phyloP scores from a whole-genome alignment of 2,113 vertebrate genomes.

The Mesembrinibis cayennensis region DNA sequence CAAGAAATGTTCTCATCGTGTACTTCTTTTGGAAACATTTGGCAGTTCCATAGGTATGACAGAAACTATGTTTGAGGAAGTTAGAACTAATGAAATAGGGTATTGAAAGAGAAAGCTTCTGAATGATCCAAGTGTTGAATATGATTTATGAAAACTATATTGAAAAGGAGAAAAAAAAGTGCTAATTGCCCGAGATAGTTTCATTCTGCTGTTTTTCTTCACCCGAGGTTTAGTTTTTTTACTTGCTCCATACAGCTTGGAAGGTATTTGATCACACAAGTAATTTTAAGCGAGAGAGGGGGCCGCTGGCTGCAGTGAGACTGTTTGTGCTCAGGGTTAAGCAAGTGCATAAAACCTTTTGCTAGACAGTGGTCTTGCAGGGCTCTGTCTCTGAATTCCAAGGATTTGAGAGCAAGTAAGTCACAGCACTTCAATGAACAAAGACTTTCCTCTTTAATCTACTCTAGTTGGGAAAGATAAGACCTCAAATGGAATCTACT shows the following conservation, averaged over 20 bases:
- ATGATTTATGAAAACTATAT: background rate
- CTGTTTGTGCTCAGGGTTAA: background rate
- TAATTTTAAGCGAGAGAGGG: background rate
- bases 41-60: background rate
- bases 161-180: background rate
- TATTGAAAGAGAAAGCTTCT: background rate
- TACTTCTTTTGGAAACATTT: slow-evolving; percentile 23
- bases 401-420: slow-evolving; percentile 43
- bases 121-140: background rate
- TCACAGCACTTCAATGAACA: slow-evolving; percentile 45
- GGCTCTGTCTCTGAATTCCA: slow-evolving; percentile 34
- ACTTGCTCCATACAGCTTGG: background rate
- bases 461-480: slow-evolving; percentile 51
- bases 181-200: background rate
- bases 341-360: slow-evolving; percentile 6
- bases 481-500: slow-evolving; percentile 52
- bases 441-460: slow-evolving; percentile 62
- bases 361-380: background rate
- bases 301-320: background rate
- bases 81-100: background rate
- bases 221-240: background rate
- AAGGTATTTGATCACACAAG: background rate
- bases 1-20: background rate
- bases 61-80: background rate
- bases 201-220: background rate